Conservation (phyloP, 2,113 vertebrate species). For the Plecturocebus donacophilus region DNA sequence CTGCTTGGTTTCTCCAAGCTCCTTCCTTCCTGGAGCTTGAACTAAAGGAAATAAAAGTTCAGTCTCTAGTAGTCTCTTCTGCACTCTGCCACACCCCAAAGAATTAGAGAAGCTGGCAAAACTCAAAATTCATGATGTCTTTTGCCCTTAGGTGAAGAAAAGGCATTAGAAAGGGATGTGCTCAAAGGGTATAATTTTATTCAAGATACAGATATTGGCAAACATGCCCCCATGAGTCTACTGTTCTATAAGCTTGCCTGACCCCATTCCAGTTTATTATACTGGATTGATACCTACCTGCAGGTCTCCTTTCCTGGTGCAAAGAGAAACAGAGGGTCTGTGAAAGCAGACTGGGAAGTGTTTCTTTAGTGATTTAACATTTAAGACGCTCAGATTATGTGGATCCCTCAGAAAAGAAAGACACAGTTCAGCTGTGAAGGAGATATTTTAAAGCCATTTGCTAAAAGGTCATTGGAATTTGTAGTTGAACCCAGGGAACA, state of each 20-base stretch:
- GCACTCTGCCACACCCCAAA: not conserved
- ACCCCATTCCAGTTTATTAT: too few species aligned
- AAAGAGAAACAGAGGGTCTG: not conserved
- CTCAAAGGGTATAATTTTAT: not conserved
- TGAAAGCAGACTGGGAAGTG: not conserved
- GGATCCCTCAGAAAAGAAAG: not conserved
- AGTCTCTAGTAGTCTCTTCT: accelerated
- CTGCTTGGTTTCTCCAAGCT: not conserved
- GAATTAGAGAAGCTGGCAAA: not conserved
- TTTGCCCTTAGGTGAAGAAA: not conserved
- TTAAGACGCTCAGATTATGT: accelerated
- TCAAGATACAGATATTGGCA: accelerated
- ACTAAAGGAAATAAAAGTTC: not conserved
- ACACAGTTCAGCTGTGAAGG: not conserved
- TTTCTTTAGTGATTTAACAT: not conserved
- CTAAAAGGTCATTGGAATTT: not conserved
- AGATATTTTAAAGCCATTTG: not conserved
- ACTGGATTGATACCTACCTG: not conserved
- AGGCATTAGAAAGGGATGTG: accelerated
- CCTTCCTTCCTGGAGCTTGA: not conserved
- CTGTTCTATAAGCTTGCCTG: accelerated
- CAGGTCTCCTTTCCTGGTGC: not conserved
- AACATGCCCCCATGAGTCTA: accelerated
- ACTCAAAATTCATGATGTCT: not conserved
- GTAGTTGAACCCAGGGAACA: not conserved